Evolutionary conservation across 64 coral and sea anemone genomes (phyloP).

Genomic region (Astreopora myriophthalma): DNA sequence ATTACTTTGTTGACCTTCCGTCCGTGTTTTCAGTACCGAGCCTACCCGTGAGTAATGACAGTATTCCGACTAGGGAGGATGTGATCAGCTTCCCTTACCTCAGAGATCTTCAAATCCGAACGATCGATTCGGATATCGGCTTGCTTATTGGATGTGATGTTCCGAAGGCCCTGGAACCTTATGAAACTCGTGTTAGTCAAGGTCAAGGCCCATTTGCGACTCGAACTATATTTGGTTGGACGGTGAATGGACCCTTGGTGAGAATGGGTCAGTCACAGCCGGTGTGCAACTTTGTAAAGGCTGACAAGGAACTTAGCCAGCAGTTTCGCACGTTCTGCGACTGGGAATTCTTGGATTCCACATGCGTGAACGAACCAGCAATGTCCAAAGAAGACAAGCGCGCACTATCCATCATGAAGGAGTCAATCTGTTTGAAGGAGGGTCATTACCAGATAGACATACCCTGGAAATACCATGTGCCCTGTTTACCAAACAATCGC

Average conservation of each 20-base stretch:
- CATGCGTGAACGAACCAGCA: neutral
- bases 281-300: conserved; percentile 16
- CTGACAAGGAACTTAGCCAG: neutral
- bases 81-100: conserved; percentile 8
- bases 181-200: neutral
- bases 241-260: conserved; percentile 26
- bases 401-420: conserved; percentile 34
- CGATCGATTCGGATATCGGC: neutral
- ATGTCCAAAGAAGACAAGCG: conserved; percentile 52
- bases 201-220: conserved; percentile 23
- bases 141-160: conserved; percentile 29
- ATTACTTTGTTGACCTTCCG: conserved; percentile 3
- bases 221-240: conserved; percentile 38
- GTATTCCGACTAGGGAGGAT: conserved; percentile 16
- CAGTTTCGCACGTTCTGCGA: conserved; percentile 54
- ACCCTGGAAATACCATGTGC: conserved; percentile 1
- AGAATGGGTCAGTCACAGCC: neutral
- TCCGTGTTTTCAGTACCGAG: neutral
- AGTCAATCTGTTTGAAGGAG: conserved; percentile 1
- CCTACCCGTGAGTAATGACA: neutral
- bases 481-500: conserved; percentile 52
- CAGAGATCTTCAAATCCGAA: neutral
- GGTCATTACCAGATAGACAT: conserved; percentile 53
- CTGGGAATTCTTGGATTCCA: conserved; percentile 43
- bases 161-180: conserved; percentile 20